phyloP scores from a whole-genome alignment of 2,113 vertebrate genomes.

The Peromyscus maniculatus region DNA sequence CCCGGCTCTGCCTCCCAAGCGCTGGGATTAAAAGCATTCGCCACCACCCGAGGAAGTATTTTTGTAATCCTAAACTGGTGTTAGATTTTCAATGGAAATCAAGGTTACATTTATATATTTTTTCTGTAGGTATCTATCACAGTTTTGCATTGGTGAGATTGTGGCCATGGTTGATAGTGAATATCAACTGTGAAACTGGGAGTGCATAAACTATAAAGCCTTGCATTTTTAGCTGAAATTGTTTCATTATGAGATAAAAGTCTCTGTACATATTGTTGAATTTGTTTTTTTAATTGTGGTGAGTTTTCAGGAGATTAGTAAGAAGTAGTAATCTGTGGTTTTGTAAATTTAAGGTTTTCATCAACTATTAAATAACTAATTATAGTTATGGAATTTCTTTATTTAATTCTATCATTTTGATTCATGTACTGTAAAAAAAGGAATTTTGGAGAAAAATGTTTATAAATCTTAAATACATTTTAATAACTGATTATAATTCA shows the following conservation, averaged over 20 bases:
- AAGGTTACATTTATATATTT: background rate
- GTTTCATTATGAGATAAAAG: background rate
- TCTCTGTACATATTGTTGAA: background rate
- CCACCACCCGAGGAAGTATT: background rate
- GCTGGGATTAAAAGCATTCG: no score
- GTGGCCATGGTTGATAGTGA: background rate
- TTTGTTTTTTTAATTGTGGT: background rate
- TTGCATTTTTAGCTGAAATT: background rate
- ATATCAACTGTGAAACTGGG: background rate
- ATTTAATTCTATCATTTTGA: background rate
- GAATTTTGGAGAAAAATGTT: background rate
- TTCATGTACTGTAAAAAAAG: background rate
- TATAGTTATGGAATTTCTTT: background rate
- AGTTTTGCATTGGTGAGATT: background rate
- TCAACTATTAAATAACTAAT: background rate
- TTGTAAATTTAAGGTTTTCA: background rate
- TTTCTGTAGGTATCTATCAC: background rate
- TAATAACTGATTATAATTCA: background rate
- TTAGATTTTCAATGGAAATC: background rate
- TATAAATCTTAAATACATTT: background rate
- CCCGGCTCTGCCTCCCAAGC: no score
- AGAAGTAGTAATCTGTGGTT: background rate
- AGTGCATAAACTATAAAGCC: background rate
- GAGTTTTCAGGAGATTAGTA: background rate
- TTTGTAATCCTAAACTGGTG: background rate